phyloP scores from a whole-genome alignment of 2,888 invertebrate species.

The Cantharis flavilabris region DNA sequence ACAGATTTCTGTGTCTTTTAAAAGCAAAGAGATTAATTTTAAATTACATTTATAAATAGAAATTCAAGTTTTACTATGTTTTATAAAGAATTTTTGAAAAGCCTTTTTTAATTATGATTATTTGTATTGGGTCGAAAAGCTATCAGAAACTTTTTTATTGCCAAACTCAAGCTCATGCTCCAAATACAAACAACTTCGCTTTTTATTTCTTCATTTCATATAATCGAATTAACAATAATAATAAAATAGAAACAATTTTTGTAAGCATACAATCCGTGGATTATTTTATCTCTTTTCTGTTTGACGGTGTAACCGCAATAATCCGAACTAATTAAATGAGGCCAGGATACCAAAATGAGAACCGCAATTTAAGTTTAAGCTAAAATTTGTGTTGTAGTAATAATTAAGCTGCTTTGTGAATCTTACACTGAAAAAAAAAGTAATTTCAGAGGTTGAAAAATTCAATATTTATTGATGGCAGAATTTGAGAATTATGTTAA shows the following conservation, averaged over 20 bases:
- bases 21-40: neutral
- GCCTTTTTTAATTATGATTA: neutral
- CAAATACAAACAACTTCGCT: neutral
- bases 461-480: constrained; percentile 19
- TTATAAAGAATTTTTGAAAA: neutral
- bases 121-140: neutral
- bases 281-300: neutral
- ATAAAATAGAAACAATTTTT: neutral
- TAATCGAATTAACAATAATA: neutral
- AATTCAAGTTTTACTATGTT: neutral
- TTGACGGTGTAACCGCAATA: neutral
- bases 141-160: neutral
- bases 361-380: neutral
- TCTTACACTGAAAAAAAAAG: neutral
- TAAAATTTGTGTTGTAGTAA: no score
- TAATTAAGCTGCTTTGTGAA: neutral
- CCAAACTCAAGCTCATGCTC: neutral
- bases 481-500: constrained; percentile 16
- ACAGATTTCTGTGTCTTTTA: neutral
- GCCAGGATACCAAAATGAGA: neutral
- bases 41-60: neutral
- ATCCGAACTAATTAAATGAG: neutral
- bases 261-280: neutral
- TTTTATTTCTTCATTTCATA: neutral
- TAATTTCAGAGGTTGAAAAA: constrained; percentile 1